A percentile compares a stretch with the other conserved stretches of the same genome.
phyloP scores from a whole-genome alignment of 2,888 invertebrate genomes.

The Apantesis nais region DNA sequence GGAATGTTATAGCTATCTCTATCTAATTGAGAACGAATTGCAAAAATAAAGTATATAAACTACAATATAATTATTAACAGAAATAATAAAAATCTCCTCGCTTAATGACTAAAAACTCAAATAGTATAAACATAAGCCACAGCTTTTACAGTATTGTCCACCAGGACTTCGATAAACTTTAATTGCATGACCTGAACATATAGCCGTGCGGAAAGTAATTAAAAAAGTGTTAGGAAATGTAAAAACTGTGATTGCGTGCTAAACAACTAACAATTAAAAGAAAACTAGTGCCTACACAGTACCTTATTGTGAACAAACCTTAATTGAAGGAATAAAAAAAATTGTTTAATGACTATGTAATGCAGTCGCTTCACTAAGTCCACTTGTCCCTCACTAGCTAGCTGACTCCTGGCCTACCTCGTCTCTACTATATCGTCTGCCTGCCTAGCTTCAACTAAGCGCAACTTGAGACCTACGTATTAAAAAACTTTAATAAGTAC shows the following conservation, averaged over 20 bases:
- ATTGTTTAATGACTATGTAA: conserved; percentile 62
- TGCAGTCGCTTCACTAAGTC: conserved; percentile 72
- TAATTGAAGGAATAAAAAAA: conserved; percentile 62
- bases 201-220: conserved; percentile 42
- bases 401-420: conserved; percentile 75
- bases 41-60: conserved; percentile 49
- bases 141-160: conserved; percentile 67
- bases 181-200: conserved; percentile 49
- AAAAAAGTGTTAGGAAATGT: conserved; percentile 63
- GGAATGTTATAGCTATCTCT: conserved; percentile 69
- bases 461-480: conserved; percentile 83
- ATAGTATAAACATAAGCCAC: conserved; percentile 58
- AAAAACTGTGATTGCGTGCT: conserved; percentile 79
- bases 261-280: conserved; percentile 61
- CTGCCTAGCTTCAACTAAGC: conserved; percentile 84
- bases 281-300: conserved; percentile 73
- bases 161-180: conserved; percentile 32
- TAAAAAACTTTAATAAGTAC: conserved; percentile 72
- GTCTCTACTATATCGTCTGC: conserved; percentile 75
- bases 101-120: conserved; percentile 67
- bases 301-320: conserved; percentile 76
- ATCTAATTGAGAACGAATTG: conserved; percentile 50
- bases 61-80: conserved; percentile 48
- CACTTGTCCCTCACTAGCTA: conserved; percentile 80
- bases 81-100: conserved; percentile 56